These are phyloP conservation scores for Nomada lathburiana DNA, from an alignment of 2,888 invertebrate genomes.

Conservation along the genomic window DNA sequence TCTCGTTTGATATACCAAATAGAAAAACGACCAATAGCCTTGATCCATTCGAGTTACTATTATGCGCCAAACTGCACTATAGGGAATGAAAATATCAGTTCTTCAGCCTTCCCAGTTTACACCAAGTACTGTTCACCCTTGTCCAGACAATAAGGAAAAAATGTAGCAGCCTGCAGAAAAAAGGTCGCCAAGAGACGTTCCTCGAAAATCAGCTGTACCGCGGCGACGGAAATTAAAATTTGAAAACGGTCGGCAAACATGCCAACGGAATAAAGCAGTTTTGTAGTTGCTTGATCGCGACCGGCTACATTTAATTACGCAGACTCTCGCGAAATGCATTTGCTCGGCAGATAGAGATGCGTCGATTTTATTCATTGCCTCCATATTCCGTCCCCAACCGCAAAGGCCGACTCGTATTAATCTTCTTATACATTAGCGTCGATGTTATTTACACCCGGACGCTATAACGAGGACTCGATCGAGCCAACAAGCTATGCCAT, in stretches of 20 bases:
- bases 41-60: neutral
- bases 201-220: neutral
- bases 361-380: conserved; percentile 31
- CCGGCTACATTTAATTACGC: conserved; percentile 68
- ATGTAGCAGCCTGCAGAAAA: neutral
- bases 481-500: conserved; percentile 30
- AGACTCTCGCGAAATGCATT: conserved; percentile 65
- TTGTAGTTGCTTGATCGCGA: conserved; percentile 34
- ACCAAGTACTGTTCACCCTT: neutral
- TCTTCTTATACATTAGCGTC: conserved; percentile 16
- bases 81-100: neutral
- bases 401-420: neutral
- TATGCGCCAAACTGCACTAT: neutral
- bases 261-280: conserved; percentile 23
- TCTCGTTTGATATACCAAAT: neutral
- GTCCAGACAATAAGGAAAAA: neutral
- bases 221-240: conserved; percentile 36
- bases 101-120: neutral
- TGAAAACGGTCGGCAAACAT: conserved; percentile 40
- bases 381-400: neutral
- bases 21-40: neutral
- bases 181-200: neutral
- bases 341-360: conserved; percentile 42
- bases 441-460: conserved; percentile 15
- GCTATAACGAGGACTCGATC: conserved; percentile 7